These are phyloP conservation scores for Poecilia gillii DNA, from an alignment of 2,797 vertebrate genomes.

Conservation along the genomic window DNA sequence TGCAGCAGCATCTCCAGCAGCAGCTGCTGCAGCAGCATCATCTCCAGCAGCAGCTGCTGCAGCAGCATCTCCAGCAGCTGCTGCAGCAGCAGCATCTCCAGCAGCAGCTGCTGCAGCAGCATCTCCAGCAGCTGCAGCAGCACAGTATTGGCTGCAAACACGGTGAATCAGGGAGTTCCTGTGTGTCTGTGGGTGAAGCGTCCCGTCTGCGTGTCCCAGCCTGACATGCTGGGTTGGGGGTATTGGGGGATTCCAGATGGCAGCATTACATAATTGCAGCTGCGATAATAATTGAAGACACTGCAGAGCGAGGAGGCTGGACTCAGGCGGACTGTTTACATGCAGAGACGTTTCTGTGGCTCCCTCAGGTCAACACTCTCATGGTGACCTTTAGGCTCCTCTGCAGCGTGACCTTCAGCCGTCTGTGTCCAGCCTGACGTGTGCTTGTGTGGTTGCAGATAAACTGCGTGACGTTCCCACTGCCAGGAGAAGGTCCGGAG, in stretches of 20 bases:
- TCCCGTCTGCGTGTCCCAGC: slow-evolving; percentile 40
- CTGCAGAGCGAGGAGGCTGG: slow-evolving; percentile 57
- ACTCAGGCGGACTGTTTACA: slow-evolving; percentile 59
- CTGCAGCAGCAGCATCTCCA: no score
- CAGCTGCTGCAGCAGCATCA: no score
- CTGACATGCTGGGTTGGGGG: neutral
- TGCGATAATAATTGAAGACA: slow-evolving; percentile 70
- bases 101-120: no score
- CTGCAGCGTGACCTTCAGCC: neutral
- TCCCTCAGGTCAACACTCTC: slow-evolving; percentile 10
- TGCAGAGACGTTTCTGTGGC: slow-evolving; percentile 5
- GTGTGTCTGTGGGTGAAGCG: slow-evolving; percentile 42
- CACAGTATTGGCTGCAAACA: neutral
- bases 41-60: no score
- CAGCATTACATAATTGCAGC: slow-evolving; percentile 80
- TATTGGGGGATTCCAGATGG: slow-evolving; percentile 71
- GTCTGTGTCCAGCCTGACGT: neutral
- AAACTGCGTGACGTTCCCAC: slow-evolving; percentile 96
- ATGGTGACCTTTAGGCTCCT: slow-evolving; percentile 45
- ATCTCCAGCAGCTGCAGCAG: no score
- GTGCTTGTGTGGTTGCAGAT: slow-evolving; percentile 78
- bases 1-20: no score
- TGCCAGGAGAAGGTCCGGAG: slow-evolving; percentile 89
- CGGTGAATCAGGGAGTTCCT: slow-evolving; percentile 38
- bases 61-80: no score